Percentiles rank a stretch among this genome's conserved stretches.
Conservation (phyloP, 2,888 invertebrate genomes). For the Diarsia rubi region DNA sequence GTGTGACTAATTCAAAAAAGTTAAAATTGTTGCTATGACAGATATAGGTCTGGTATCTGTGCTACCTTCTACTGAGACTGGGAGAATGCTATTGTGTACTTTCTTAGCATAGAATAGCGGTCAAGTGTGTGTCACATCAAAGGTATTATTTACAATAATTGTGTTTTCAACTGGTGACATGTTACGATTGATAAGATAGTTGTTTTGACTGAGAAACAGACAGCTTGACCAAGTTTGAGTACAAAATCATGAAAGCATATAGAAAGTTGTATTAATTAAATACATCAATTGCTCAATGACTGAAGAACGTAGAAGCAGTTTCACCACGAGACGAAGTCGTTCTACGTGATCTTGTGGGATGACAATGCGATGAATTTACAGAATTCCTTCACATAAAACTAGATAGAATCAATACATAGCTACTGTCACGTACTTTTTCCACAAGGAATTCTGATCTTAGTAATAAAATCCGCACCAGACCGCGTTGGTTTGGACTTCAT, state of each 20-base stretch:
- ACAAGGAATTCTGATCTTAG: conserved; percentile 56
- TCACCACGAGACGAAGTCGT: conserved; percentile 1
- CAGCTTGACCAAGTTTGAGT: background rate
- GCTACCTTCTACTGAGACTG: background rate
- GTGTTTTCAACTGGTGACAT: background rate
- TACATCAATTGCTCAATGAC: background rate
- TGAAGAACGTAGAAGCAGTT: conserved; percentile 7
- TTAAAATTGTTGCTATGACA: background rate
- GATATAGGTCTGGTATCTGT: background rate
- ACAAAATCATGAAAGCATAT: background rate
- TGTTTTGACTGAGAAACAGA: too few species aligned
- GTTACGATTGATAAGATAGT: background rate
- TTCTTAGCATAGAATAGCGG: background rate
- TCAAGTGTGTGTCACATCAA: background rate
- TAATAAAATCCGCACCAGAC: conserved; percentile 56
- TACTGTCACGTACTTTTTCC: conserved; percentile 47
- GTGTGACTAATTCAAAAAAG: conserved; percentile 30
- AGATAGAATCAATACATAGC: conserved; percentile 48
- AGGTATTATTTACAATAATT: background rate
- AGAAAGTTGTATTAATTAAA: background rate
- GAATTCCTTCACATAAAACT: conserved; percentile 48
- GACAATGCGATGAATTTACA: conserved; percentile 53
- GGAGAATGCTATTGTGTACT: background rate
- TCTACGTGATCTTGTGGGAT: conserved; percentile 4
- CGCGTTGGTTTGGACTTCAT: conserved; percentile 45